A percentile compares a stretch with the other conserved stretches of the same genome.
These are phyloP conservation scores for Ladona fulva DNA, from an alignment of 1,140 invertebrate genomes.

Conservation along the genomic window DNA sequence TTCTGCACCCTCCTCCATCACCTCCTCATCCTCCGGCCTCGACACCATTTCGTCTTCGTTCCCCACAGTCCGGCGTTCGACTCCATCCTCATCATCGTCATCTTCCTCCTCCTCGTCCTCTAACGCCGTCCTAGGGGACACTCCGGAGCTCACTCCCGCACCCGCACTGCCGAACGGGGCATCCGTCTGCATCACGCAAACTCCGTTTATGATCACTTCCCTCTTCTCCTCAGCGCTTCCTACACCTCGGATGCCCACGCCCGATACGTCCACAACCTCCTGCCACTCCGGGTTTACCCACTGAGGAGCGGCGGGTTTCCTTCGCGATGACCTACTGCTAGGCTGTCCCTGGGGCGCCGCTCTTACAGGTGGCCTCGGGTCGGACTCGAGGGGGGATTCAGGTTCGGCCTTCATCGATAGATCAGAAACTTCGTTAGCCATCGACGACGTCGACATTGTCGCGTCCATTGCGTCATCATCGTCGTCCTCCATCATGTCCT, in stretches of 20 bases:
- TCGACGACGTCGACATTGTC: constrained; percentile 42
- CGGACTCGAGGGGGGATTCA: constrained; percentile 36
- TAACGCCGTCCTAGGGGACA: not conserved
- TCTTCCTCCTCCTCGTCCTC: not conserved
- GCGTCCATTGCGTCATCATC: constrained; percentile 36
- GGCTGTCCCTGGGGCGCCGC: constrained; percentile 20
- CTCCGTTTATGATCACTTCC: constrained; percentile 85
- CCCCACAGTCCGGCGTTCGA: not conserved
- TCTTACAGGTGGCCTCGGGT: constrained; percentile 33
- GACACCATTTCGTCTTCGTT: not conserved
- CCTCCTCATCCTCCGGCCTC: not conserved
- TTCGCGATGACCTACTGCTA: constrained; percentile 43
- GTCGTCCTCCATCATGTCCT: constrained; percentile 68
- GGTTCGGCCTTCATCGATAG: constrained; percentile 30
- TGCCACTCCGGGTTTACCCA: constrained; percentile 94
- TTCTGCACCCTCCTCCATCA: not conserved
- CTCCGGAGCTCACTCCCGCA: not conserved
- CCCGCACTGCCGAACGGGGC: constrained; percentile 3
- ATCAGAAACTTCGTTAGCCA: constrained; percentile 24
- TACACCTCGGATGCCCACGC: constrained; percentile 84
- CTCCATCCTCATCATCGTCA: not conserved
- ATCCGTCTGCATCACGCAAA: constrained; percentile 71
- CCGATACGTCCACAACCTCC: constrained; percentile 47
- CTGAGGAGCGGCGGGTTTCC: constrained; percentile 91
- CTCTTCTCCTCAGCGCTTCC: constrained; percentile 39